A percentile compares a stretch with the other conserved stretches of the same genome.
phyloP scores from a whole-genome alignment of 2,113 vertebrate species.

The Chamaetylas fuelleborni region DNA sequence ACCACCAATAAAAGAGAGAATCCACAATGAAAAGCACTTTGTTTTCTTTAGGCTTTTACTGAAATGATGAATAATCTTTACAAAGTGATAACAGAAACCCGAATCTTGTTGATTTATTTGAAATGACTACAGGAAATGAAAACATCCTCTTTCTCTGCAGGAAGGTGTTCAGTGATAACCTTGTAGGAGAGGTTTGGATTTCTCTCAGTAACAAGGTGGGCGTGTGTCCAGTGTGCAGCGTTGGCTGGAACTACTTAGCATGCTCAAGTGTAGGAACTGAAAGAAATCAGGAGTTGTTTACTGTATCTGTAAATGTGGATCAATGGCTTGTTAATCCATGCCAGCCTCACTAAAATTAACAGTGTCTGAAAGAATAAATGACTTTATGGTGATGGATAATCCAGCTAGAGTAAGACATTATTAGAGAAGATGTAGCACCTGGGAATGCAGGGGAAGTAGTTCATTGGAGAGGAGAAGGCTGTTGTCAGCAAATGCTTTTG shows the following conservation, averaged over 20 bases:
- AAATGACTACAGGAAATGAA: background rate
- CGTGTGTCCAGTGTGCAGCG: accelerated
- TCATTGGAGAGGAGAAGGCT: background rate
- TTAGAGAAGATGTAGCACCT: background rate
- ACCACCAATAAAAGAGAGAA: background rate
- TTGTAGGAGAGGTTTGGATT: background rate
- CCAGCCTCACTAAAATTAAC: conserved; percentile 51
- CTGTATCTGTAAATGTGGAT: conserved; percentile 20
- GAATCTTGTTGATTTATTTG: background rate
- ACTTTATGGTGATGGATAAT: conserved; percentile 46
- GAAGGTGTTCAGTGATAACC: background rate
- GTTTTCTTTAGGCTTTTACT: background rate
- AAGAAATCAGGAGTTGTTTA: conserved; percentile 48
- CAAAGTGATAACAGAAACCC: background rate
- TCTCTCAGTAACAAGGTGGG: background rate
- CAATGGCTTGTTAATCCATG: conserved; percentile 47
- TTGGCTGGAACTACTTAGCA: conserved; percentile 8
- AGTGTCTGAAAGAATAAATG: conserved; percentile 11
- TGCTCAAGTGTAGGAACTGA: background rate
- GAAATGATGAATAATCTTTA: background rate
- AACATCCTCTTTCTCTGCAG: background rate
- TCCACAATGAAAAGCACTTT: background rate
- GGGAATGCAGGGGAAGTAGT: background rate
- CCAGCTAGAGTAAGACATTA: background rate
- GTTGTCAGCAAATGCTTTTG: background rate